phyloP scores from a whole-genome alignment of 2,888 invertebrate species.

The Hoplodrina ambigua region DNA sequence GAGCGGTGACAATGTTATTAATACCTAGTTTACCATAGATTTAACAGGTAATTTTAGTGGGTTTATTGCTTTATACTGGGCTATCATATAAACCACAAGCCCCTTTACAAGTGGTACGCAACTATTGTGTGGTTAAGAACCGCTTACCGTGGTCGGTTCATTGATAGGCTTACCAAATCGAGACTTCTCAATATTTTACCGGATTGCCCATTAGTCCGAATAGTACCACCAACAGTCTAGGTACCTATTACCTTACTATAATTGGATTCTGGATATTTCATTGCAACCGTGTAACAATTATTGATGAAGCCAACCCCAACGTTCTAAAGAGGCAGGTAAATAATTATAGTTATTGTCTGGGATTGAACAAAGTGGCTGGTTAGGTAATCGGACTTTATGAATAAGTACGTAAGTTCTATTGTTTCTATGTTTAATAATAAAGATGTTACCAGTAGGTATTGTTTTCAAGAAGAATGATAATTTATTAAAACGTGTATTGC shows the following conservation, averaged over 20 bases:
- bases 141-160: not conserved
- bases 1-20: constrained; percentile 44
- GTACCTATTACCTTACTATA: not conserved
- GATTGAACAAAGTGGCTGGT: constrained; percentile 22
- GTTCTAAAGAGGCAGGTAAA: not conserved
- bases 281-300: not conserved
- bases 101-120: not conserved
- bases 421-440: constrained; percentile 18
- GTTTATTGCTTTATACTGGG: constrained; percentile 12
- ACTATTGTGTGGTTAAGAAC: not conserved
- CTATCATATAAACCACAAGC: not conserved
- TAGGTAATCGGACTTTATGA: constrained; percentile 20
- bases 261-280: too few relatives aligned
- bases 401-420: constrained; percentile 18
- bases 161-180: not conserved
- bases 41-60: constrained; percentile 25
- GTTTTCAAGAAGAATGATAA: constrained; percentile 24
- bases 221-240: not conserved
- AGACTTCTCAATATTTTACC: too few relatives aligned
- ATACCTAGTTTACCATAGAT: constrained; percentile 31
- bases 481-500: constrained; percentile 10
- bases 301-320: not conserved
- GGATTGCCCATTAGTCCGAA: not conserved
- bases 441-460: constrained; percentile 18
- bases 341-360: not conserved